Evolutionary conservation across 2,888 invertebrate species (phyloP).

Genomic region (Melanargia galathea): DNA sequence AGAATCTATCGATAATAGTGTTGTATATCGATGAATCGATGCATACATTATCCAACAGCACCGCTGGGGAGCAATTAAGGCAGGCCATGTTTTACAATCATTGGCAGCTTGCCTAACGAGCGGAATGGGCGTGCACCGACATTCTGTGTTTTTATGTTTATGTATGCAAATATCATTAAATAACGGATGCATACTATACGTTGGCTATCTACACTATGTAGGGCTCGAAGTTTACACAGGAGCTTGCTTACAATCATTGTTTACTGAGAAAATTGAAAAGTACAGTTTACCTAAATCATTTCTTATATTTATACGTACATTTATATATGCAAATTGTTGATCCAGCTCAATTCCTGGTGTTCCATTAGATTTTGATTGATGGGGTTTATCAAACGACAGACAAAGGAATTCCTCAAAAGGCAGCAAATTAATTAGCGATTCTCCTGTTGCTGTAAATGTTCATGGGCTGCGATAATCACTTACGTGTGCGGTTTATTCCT

Average conservation of each 20-base stretch:
- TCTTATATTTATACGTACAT: too few relatives aligned
- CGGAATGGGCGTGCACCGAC: constrained; percentile 25
- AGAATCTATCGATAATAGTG: constrained; percentile 6
- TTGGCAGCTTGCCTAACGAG: constrained; percentile 41
- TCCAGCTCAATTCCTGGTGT: too few relatives aligned
- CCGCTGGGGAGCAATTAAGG: constrained; percentile 37
- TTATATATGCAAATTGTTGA: background rate
- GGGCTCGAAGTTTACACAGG: background rate
- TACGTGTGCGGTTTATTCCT: too few relatives aligned
- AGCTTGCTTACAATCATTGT: background rate
- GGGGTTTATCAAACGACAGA: too few relatives aligned
- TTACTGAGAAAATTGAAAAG: background rate
- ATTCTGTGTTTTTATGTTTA: constrained; percentile 28
- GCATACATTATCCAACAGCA: constrained; percentile 21
- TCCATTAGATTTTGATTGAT: too few relatives aligned
- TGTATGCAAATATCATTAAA: constrained; percentile 21
- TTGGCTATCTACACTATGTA: background rate
- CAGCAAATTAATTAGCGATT: too few relatives aligned
- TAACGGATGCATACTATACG: background rate
- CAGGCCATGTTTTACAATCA: constrained; percentile 38
- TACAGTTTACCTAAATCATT: background rate
- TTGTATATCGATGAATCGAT: constrained; percentile 8
- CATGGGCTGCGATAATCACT: too few relatives aligned
- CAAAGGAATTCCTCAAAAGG: too few relatives aligned
- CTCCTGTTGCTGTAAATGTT: too few relatives aligned